A percentile compares a stretch with the other conserved stretches of the same genome.
These are phyloP conservation scores for Yponomeuta cagnagella DNA, from an alignment of 2,888 invertebrate species.

Conservation along the genomic window DNA sequence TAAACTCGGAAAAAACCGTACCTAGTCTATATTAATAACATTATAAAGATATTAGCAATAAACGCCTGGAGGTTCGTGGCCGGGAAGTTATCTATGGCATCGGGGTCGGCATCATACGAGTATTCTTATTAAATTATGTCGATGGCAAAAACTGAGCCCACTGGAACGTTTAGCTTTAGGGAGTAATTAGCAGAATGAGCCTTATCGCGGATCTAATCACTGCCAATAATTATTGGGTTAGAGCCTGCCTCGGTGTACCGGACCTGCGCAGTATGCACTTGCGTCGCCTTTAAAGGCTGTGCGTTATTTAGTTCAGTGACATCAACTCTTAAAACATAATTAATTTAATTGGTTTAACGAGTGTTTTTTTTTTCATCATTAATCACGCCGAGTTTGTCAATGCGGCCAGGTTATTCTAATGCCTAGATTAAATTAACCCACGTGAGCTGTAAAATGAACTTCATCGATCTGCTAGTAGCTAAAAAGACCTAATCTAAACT, in stretches of 20 bases:
- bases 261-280: constrained; percentile 24
- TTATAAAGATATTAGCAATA: constrained; percentile 50
- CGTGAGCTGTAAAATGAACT: background rate
- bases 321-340: constrained; percentile 55
- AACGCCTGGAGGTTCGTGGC: constrained; percentile 45
- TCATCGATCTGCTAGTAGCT: background rate
- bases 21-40: constrained; percentile 35
- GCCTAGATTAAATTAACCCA: background rate
- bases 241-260: constrained; percentile 39
- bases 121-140: constrained; percentile 73
- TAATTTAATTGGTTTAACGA: constrained; percentile 28
- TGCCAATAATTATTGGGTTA: constrained; percentile 65
- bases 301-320: constrained; percentile 20
- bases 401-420: background rate
- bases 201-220: constrained; percentile 70
- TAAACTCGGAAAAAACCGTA: constrained; percentile 1
- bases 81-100: constrained; percentile 61
- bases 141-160: constrained; percentile 64
- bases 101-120: constrained; percentile 50
- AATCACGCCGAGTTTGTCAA: background rate
- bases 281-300: constrained; percentile 34
- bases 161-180: constrained; percentile 69
- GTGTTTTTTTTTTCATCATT: constrained; percentile 6
- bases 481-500: background rate
- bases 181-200: constrained; percentile 73